These are phyloP conservation scores for Ataeniobius toweri DNA, from an alignment of 2,797 vertebrate species.

Conservation along the genomic window DNA sequence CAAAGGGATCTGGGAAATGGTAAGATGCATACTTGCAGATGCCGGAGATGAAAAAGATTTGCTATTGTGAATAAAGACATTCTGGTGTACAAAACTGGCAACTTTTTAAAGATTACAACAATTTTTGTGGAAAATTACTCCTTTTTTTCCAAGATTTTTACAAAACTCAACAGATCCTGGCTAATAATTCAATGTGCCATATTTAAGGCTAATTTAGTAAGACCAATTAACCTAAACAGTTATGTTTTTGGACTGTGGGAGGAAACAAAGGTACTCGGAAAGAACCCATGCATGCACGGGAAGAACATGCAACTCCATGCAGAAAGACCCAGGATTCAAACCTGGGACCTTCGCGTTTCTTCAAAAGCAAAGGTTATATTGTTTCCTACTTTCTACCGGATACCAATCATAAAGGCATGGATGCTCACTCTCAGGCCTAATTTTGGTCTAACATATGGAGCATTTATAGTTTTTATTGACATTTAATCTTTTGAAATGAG, in stretches of 20 bases:
- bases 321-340: not conserved
- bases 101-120: not conserved
- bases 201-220: not conserved
- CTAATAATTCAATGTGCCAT: not conserved
- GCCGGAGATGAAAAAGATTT: not conserved
- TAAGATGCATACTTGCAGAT: not conserved
- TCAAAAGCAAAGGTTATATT: not conserved
- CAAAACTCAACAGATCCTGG: not conserved
- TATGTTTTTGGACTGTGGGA: not conserved
- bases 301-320: not conserved
- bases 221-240: not conserved
- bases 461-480: not conserved
- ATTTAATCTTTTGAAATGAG: conserved; percentile 27
- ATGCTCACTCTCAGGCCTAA: not conserved
- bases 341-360: not conserved
- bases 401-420: not conserved
- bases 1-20: conserved; percentile 1
- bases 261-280: not conserved
- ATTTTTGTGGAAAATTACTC: not conserved
- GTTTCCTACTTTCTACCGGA: not conserved
- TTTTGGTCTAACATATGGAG: not conserved
- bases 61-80: not conserved
- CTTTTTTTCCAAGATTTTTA: not conserved
- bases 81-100: not conserved
- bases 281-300: not conserved